Base-by-base conservation (phyloP, 2,113 vertebrate genomes). In the Scalopus aquaticus region DNA sequence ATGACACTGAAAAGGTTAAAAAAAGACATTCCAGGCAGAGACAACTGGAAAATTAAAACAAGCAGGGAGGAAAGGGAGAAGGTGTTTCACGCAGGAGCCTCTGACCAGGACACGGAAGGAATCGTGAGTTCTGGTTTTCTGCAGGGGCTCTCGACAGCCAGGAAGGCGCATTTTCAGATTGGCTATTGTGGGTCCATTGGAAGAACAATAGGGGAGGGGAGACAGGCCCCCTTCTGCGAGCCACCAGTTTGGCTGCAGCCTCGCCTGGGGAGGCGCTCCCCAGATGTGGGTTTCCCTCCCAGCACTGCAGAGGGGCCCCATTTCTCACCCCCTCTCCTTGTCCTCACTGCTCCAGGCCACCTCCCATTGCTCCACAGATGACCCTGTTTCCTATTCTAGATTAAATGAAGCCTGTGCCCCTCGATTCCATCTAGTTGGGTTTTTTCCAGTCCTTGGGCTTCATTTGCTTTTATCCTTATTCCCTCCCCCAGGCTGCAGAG, bases 51-150 rank as follows among this genome's bases (percentile, higher is more conserved):
- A 12, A 39, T 32, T 74, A 12, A 6, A 46, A 11, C 13, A 58
- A 17, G 30, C 30, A 70, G 44, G n/a, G 46, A 72, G 16, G 24
- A 86, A 30, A 26, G 37, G 39, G 58, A 79, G 73, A 62, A 37
- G 0, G 13, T n/a, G 30, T 58, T 82, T 13, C 11, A 13, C 19
- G 20, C 28, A 37, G 60, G 39, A 39, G 8, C 69, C 28, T 26
- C 0, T 5, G 26, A 46, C 13, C 46, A 49, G 44, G 44, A 26
- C 11, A 22, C 10, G 5, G 90, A 9, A 9, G 35, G 35, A 32
- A 0, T 3, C 3, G 1, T 4, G 3, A 15, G 8, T 19, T 12
- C 10, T 2, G 24, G 3, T 22, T 65, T 51, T 35, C 62, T n/a
- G 11, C 11, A 37, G 64, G n/a, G 42, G 26, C 13, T 2, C 1